Base-by-base conservation (phyloP, 2,113 vertebrate species). In the Chascanopsetta lugubris region DNA sequence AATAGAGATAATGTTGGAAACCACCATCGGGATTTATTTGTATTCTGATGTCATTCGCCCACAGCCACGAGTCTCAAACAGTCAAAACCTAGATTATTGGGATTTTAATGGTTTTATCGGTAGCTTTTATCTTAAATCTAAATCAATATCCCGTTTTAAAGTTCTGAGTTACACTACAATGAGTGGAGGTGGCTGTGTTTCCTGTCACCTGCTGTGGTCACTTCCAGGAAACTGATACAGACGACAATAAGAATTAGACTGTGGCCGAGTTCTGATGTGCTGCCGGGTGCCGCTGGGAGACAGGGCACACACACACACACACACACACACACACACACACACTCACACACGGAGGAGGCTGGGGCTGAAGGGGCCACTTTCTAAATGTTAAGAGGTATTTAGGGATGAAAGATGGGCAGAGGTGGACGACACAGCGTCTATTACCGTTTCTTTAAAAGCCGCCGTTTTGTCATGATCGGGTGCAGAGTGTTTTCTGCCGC, bases 361-460 rank as follows among this genome's bases (percentile, higher is more conserved):
- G 29, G 46, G 46, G 61, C 65, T 27, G n/a, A 45, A 45, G 57
- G 63, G 59, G 66, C 48, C 61, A 49, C 40, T 69, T 72, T 77
- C 64, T 84, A 92, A 93, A 93, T 92, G 91, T 92, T 90, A 93
- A 69, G 65, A 67, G 80, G 83, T 88, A 88, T 92, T 92, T 91
- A 85, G 79, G 87, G 91, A 91, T 92, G 82, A 92, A 90, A 90
- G 89, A 66, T 63, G 40, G 64, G 62, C 70, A 77, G 76, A 30
- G 51, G 54, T 26, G 65, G 72, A 30, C 62, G 71, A 63, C 63
- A 58, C 29, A 32, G 58, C 60, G 38, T 53, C 45, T 34, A 65
- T 50, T 54, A n/a, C 55, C 65, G 32, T 65, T 56, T 22, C 32
- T 66, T 46, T 26, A 11, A 5, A 12, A 73, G 21, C 36, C 36